Evolutionary conservation across 2,888 invertebrate genomes (phyloP).

Genomic region (Ochropleura leucogaster): DNA sequence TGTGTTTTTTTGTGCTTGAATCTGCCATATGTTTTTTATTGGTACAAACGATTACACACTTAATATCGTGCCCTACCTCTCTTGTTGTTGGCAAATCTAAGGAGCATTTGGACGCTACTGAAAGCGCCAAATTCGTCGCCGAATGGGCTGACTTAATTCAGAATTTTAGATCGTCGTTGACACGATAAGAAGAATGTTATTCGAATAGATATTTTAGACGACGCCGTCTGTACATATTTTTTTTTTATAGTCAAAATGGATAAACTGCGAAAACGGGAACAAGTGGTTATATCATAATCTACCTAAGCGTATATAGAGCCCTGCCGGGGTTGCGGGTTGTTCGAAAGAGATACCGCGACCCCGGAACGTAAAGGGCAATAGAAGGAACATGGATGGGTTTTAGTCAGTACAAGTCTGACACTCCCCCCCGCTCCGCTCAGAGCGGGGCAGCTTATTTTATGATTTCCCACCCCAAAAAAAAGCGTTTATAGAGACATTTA

Average conservation of each 20-base stretch:
- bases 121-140: neutral
- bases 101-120: neutral
- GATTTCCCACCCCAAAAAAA: too few relatives aligned
- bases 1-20: neutral
- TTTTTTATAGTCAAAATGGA: neutral
- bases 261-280: neutral
- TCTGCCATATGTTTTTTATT: neutral
- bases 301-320: too few relatives aligned
- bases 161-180: neutral
- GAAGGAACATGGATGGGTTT: too few relatives aligned
- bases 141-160: neutral
- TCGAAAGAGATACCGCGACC: too few relatives aligned
- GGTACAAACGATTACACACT: neutral
- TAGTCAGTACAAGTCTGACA: too few relatives aligned
- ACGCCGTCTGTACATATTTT: neutral
- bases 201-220: neutral
- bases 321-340: too few relatives aligned
- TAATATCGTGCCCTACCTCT: neutral
- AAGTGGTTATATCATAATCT: neutral
- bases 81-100: neutral
- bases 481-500: neutral
- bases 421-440: too few relatives aligned
- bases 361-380: too few relatives aligned
- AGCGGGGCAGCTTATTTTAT: too few relatives aligned
- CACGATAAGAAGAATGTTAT: neutral